Conservation (phyloP, 2,888 invertebrate genomes). For the Tinea pellionella region DNA sequence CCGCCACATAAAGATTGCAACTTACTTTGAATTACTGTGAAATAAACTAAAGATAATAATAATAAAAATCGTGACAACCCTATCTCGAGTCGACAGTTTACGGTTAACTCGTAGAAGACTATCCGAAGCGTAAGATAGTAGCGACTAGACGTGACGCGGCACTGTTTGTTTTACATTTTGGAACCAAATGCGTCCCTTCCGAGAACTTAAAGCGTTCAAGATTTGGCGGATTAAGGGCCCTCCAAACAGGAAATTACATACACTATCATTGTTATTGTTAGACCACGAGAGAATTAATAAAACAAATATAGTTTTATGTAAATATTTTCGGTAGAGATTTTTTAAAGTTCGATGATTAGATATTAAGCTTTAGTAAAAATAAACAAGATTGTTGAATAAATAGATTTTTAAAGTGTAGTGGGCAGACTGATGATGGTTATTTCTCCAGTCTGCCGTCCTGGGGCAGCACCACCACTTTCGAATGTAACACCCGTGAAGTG, state of each 20-base stretch:
- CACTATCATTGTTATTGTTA: constrained; percentile 14
- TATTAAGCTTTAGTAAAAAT: neutral
- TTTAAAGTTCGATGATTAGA: neutral
- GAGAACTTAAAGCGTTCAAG: constrained; percentile 28
- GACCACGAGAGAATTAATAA: neutral
- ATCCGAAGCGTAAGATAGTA: constrained; percentile 49
- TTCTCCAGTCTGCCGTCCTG: too few relatives aligned
- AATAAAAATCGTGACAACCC: constrained; percentile 29
- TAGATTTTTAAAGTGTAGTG: too few relatives aligned
- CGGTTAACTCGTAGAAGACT: constrained; percentile 25
- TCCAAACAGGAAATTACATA: constrained; percentile 9
- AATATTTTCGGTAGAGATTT: neutral
- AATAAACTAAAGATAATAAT: too few relatives aligned
- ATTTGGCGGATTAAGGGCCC: constrained; percentile 12
- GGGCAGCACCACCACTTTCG: too few relatives aligned
- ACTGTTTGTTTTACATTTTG: constrained; percentile 50
- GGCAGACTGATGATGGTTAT: too few relatives aligned
- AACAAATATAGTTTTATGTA: neutral
- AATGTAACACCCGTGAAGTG: too few relatives aligned
- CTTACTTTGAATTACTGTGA: neutral
- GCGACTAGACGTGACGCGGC: constrained; percentile 49
- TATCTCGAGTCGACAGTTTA: constrained; percentile 27
- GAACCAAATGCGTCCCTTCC: constrained; percentile 29
- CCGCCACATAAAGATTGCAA: too few relatives aligned
- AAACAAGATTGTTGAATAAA: neutral